A percentile compares a stretch with the other conserved stretches of the same genome.
Evolutionary conservation across 2,797 vertebrate species (phyloP).

Genomic region (Sebastes hubbsi): DNA sequence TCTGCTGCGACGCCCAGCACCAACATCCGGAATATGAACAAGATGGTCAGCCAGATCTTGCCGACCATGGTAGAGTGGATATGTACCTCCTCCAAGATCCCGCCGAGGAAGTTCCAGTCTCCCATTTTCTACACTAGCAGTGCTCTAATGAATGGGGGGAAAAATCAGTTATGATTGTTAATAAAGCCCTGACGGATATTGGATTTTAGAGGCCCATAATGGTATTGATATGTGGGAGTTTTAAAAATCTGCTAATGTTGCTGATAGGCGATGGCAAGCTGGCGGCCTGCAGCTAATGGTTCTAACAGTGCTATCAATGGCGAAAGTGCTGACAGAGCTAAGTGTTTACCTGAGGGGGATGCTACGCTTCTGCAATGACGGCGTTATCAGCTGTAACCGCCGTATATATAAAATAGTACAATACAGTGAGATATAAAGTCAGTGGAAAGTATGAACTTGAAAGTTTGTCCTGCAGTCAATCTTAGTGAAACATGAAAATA

Average conservation of each 20-base stretch:
- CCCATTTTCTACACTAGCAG: conserved; percentile 84
- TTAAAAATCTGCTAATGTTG: not conserved
- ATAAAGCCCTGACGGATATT: not conserved
- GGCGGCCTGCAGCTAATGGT: too few relatives aligned
- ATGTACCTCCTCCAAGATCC: conserved; percentile 92
- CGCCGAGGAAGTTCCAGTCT: conserved; percentile 93
- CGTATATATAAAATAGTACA: too few relatives aligned
- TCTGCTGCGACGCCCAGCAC: conserved; percentile 90
- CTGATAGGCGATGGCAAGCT: not conserved
- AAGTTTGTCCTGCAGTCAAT: not conserved
- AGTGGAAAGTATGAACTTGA: not conserved
- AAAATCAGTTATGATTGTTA: not conserved
- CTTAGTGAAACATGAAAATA: not conserved
- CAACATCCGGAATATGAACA: conserved; percentile 93
- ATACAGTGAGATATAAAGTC: too few relatives aligned
- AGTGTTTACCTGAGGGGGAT: too few relatives aligned
- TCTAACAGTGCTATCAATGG: too few relatives aligned
- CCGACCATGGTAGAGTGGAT: conserved; percentile 93
- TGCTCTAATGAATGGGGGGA: conserved; percentile 4
- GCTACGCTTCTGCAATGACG: too few relatives aligned
- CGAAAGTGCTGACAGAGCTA: too few relatives aligned
- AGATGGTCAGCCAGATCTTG: conserved; percentile 93
- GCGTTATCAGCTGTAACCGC: too few relatives aligned
- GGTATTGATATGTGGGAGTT: not conserved
- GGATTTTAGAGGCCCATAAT: not conserved